Evolutionary conservation across 2,797 vertebrate genomes (phyloP), one percentile per base, ranked within the genome.

Genomic region (Siniperca undulata): DNA sequence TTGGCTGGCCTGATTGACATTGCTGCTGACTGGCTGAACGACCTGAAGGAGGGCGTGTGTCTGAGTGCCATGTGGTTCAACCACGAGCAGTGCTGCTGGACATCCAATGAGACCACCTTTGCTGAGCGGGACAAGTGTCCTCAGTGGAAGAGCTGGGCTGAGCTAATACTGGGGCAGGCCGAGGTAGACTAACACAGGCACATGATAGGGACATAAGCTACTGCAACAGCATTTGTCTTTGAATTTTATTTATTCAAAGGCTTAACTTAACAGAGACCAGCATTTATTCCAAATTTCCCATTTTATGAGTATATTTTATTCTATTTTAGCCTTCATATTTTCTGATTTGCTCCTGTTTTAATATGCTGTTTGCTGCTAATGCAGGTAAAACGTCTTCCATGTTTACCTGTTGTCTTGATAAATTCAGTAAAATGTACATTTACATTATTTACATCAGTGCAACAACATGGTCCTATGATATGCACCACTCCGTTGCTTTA

Each of bases 11-110:
- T 99, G 90, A 99, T 99, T 92, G 99, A 99, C 93, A 99, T 99
- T 68, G 98, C 97, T 77, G 97, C 98, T 34, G 99, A 99, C 83
- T 99, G 99, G 99, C 95, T 99, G 98, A 98, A 97, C 71, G 99
- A 99, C 94, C 94, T 99, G 66, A 99, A 99, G 94, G 99, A 99
- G 94, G 99, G 99, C 52, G 96, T 99, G 91, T 99, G 99, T 88
- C 96, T 99, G 82, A 97, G 96, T 77, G 98, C 97, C 36, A 94
- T 99, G 95, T 99, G 98, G 98, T 99, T 98, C 93, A 99, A 99
- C 93, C 99, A 99, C 17, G 99, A 99, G 81, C 99, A 99, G 93
- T 99, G 99, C 88, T 99, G 99, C 92, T 99, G 99, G 99, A 97
- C 96, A 52, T 99, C 99, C 81, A 98, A 98, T 75, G 97, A 99